Evolutionary conservation across 2,797 vertebrate species (phyloP), one percentile per base, ranked within the genome.

Genomic region (Gallinago stenura): DNA sequence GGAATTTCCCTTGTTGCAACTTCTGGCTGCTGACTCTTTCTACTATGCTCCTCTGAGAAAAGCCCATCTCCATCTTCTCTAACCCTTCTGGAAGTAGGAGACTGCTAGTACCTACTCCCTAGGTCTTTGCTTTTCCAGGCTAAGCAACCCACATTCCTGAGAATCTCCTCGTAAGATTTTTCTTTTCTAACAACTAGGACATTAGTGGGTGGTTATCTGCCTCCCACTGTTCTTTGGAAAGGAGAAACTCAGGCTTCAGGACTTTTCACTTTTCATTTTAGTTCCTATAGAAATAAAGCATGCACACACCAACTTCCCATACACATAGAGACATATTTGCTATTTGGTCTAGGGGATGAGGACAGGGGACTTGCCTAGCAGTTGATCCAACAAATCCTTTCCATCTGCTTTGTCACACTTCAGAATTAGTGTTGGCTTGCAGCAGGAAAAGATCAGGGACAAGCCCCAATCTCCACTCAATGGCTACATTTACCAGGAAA

Each of bases 231-330:
- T 31, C 60, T 84, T 61, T 33, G 15, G 77, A 89, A 75, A 69
- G 9, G 12, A 83, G 51, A 93, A 82, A 45, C 10, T 51, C 31
- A 78, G 43, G 39, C 20, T 48, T 70, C 0, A 0, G 6, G 25
- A 54, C 65, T 95, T 94, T 58, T 90, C 56, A 65, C 51, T 84
- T 93, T 68, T 77, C 35, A 70, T 75, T 87, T 86, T 73, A 81
- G 39, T 56, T 90, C 61, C 45, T 64, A 4, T 25, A 57, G 35
- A 50, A 90, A 60, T 17, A 13, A 73, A 21, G 31, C 11, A 37
- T 0, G 0, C 4, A 33, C 12, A 10, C 15, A 16, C 13, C 60
- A 83, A 15, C 18, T 25, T 65, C 26, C 80, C n/a, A 30, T 48
- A 30, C 11, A 21, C 15, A 46, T 24, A 60, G 0, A 78, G 17